These are phyloP conservation scores for Eleutherodactylus coqui DNA, from an alignment of 2,797 vertebrate genomes.

Conservation along the genomic window DNA sequence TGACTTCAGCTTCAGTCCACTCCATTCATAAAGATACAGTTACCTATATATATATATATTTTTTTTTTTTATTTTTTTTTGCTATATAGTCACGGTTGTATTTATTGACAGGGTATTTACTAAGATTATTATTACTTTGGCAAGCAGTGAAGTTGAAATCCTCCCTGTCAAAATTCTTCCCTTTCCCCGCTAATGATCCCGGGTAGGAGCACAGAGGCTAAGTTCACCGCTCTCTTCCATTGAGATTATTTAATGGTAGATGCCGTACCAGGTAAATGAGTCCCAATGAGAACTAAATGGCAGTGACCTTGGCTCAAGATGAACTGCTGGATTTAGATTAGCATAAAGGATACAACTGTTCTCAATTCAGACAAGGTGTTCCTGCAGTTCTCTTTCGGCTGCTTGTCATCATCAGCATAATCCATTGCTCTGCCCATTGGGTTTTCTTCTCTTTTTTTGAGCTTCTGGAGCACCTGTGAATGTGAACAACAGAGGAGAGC, in stretches of 20 bases:
- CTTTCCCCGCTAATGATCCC: neutral
- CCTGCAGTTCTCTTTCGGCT: slow-evolving; percentile 46
- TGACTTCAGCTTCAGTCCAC: neutral
- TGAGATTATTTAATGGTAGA: slow-evolving; percentile 22
- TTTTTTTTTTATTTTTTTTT: too few relatives aligned
- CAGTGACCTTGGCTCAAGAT: slow-evolving; percentile 29
- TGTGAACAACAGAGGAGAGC: slow-evolving; percentile 60
- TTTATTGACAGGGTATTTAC: neutral
- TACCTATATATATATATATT: neutral
- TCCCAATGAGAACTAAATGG: slow-evolving; percentile 20
- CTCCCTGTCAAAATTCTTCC: neutral
- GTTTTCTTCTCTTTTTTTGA: slow-evolving; percentile 47
- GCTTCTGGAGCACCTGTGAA: slow-evolving; percentile 62
- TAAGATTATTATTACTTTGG: slow-evolving; percentile 4
- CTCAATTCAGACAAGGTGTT: slow-evolving; percentile 38
- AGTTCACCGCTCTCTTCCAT: neutral
- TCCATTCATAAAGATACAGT: neutral
- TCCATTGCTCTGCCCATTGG: slow-evolving; percentile 52
- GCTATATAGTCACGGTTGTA: neutral
- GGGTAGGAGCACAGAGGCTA: neutral
- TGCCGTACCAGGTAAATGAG: slow-evolving; percentile 32
- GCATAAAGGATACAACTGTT: slow-evolving; percentile 59
- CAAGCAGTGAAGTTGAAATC: neutral
- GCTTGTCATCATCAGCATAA: slow-evolving; percentile 53
- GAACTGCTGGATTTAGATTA: slow-evolving; percentile 33